Base-by-base conservation (phyloP, 2,113 vertebrate species). In the Trematomus loennbergii region DNA sequence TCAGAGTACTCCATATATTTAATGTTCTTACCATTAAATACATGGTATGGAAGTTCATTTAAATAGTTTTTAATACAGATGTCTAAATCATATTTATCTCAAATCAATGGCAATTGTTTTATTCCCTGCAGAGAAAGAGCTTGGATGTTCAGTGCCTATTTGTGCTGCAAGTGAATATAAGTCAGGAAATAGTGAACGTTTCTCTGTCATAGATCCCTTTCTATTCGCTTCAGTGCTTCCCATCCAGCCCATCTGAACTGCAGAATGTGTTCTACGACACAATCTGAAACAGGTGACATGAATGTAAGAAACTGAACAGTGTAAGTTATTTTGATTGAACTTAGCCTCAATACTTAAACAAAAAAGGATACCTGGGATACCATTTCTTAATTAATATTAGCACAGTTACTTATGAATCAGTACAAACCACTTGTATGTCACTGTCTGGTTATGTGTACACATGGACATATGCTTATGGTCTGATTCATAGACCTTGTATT, bases 141-240 rank as follows among this genome's bases (percentile, higher is more conserved):
- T 22, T 52, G 29, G 46, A 50, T 20, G 45, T 62, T 49, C n/a
- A 16, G 15, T 4, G 12, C 8, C 1, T 50, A 15, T 60, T 43
- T 22, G 0, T 40, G 18, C 53, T 49, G 12, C 49, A 53, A 66
- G 12, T 72, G 43, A 69, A 36, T 68, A 4, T 53, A 59, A 64
- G 49, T 52, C 12, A 22, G 65, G 13, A 75, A 70, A 61, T 1
- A 36, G 70, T 63, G 65, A 62, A 36, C 78, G 68, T n/a, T 74
- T 70, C 48, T 66, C 60, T 65, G 54, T 77, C 62, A 68, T 40
- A 36, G 29, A 52, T 53, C 25, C 57, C 50, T 0, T 1, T 66
- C 65, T 61, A 11, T 52, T 79, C 11, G n/a, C 57, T 20, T 80
- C 81, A 69, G 15, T 70, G 72, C 55, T 53, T 79, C 60, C 17